Percentiles rank a stretch among this genome's conserved stretches.
These are phyloP conservation scores for Syritta pipiens DNA, from an alignment of 2,888 invertebrate genomes.

Conservation along the genomic window DNA sequence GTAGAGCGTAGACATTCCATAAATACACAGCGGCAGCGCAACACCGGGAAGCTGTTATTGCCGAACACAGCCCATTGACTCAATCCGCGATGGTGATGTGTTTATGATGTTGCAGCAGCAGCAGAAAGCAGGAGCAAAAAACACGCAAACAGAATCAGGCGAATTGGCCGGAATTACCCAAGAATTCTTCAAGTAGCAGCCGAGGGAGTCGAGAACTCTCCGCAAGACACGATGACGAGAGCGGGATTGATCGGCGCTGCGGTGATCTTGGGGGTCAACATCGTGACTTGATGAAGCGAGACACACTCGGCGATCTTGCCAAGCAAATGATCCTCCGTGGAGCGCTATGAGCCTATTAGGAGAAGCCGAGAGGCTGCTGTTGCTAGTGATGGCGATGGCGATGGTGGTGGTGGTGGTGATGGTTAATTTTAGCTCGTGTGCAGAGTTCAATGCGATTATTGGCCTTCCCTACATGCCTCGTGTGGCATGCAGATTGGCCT, in stretches of 20 bases:
- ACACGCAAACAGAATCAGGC: slow-evolving; percentile 51
- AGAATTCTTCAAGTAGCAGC: slow-evolving; percentile 13
- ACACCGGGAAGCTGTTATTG: slow-evolving; percentile 43
- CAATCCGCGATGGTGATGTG: slow-evolving; percentile 57
- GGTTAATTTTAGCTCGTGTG: slow-evolving; percentile 68
- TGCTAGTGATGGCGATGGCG: neutral
- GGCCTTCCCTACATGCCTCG: slow-evolving; percentile 52
- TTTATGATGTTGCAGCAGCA: slow-evolving; percentile 65
- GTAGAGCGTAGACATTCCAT: slow-evolving; percentile 19
- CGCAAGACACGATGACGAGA: too few relatives aligned
- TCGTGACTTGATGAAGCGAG: slow-evolving; percentile 72
- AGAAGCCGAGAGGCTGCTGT: neutral
- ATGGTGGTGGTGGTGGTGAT: slow-evolving; percentile 2
- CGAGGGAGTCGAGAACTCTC: slow-evolving; percentile 15
- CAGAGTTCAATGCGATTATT: slow-evolving; percentile 68
- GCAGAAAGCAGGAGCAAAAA: slow-evolving; percentile 38
- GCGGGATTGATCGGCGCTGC: slow-evolving; percentile 64
- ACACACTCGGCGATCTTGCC: slow-evolving; percentile 70
- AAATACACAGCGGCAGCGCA: slow-evolving; percentile 9
- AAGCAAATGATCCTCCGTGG: slow-evolving; percentile 55
- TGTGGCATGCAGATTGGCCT: slow-evolving; percentile 67
- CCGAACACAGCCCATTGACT: slow-evolving; percentile 59
- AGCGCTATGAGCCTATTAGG: slow-evolving; percentile 62
- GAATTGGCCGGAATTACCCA: slow-evolving; percentile 45
- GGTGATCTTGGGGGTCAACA: slow-evolving; percentile 70